Evolutionary conservation across 2,797 vertebrate genomes (phyloP).

Genomic region (Sebastes iracundus): DNA sequence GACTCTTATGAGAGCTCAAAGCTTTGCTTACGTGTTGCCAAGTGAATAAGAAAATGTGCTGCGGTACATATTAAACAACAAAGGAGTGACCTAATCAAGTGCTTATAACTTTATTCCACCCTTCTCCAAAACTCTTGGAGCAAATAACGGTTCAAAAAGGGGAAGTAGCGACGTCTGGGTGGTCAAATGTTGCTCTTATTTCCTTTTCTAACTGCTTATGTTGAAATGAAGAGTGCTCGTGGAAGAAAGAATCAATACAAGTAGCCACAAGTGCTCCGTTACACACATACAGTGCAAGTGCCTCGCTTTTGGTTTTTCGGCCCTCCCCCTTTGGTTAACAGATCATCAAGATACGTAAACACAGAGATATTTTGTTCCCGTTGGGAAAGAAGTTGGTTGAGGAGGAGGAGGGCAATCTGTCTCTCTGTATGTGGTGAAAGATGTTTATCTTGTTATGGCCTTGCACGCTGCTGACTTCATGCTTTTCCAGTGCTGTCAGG

Average conservation of each 20-base stretch:
- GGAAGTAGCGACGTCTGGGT: background rate
- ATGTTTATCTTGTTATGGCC: constrained; percentile 20
- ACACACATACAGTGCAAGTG: constrained; percentile 59
- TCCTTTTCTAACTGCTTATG: background rate
- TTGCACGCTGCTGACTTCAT: constrained; percentile 7
- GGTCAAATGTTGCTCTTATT: background rate
- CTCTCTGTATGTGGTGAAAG: constrained; percentile 28
- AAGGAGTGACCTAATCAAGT: constrained; percentile 52
- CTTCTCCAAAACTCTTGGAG: background rate
- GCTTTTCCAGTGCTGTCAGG: constrained; percentile 25
- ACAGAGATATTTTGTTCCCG: constrained; percentile 38
- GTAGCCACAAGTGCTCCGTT: constrained; percentile 45
- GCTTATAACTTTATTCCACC: constrained; percentile 7
- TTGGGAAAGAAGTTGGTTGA: constrained; percentile 19
- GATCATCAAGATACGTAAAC: constrained; percentile 34
- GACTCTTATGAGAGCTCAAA: constrained; percentile 7
- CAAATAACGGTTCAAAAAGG: background rate
- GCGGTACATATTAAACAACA: constrained; percentile 27
- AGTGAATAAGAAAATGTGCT: constrained; percentile 16
- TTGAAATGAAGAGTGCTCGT: background rate
- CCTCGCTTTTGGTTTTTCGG: constrained; percentile 66
- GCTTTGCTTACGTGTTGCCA: background rate
- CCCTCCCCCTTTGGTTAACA: constrained; percentile 49
- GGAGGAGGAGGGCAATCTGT: constrained; percentile 36
- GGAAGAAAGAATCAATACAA: constrained; percentile 22